Conservation (phyloP, 2,888 invertebrate species). For the Ceramica pisi region DNA sequence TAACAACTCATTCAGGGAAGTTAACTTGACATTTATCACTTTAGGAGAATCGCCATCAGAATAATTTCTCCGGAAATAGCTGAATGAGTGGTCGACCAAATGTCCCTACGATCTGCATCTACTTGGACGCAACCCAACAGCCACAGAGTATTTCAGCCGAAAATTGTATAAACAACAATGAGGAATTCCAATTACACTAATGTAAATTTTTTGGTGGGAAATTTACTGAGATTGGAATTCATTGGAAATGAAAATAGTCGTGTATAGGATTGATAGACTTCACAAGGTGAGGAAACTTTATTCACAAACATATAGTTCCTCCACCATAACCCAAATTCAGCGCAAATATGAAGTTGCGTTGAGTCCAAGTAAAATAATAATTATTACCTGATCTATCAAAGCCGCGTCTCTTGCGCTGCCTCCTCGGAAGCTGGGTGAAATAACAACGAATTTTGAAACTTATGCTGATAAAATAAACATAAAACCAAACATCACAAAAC, state of each 20-base stretch:
- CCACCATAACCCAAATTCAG: slow-evolving; percentile 73
- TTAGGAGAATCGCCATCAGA: slow-evolving; percentile 25
- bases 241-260: slow-evolving; percentile 18
- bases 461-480: slow-evolving; percentile 88
- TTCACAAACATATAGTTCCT: slow-evolving; percentile 63
- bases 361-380: slow-evolving; percentile 84
- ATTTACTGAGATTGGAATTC: slow-evolving; percentile 22
- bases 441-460: slow-evolving; percentile 90
- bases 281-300: slow-evolving; percentile 57
- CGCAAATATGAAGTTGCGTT: slow-evolving; percentile 76
- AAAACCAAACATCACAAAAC: slow-evolving; percentile 90
- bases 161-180: slow-evolving; percentile 60
- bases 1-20: slow-evolving; percentile 73
- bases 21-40: slow-evolving; percentile 41
- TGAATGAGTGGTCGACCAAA: slow-evolving; percentile 79
- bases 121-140: slow-evolving; percentile 89
- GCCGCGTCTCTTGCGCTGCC: slow-evolving; percentile 91
- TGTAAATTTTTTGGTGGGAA: slow-evolving; percentile 31
- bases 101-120: slow-evolving; percentile 82
- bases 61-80: slow-evolving; percentile 71
- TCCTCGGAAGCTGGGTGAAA: slow-evolving; percentile 91
- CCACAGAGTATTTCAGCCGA: slow-evolving; percentile 68
- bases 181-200: slow-evolving; percentile 58
- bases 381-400: slow-evolving; percentile 91
- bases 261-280: slow-evolving; percentile 36